Evolutionary conservation across 1,140 invertebrate genomes (phyloP).

Genomic region (Hyposmocoma kahamanoa): DNA sequence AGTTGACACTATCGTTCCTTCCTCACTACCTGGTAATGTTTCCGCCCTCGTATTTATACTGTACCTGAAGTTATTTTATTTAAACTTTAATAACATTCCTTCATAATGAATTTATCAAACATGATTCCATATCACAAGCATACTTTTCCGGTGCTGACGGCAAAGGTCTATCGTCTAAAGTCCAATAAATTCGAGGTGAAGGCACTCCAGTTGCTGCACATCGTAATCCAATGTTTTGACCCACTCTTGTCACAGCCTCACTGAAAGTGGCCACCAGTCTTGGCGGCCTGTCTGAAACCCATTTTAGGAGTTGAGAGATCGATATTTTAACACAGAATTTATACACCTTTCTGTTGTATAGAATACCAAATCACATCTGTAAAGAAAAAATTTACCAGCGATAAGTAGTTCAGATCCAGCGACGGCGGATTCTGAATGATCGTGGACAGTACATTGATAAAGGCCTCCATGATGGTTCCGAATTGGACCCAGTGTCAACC

Average conservation of each 20-base stretch:
- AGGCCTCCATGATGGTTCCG: constrained; percentile 52
- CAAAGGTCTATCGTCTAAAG: constrained; percentile 56
- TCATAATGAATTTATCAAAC: too few relatives aligned
- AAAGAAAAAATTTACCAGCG: constrained; percentile 47
- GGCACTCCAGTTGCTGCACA: constrained; percentile 58
- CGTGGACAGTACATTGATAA: constrained; percentile 60
- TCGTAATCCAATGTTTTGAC: constrained; percentile 54
- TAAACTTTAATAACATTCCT: too few relatives aligned
- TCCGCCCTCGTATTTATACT: constrained; percentile 64
- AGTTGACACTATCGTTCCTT: constrained; percentile 60
- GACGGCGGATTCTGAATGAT: constrained; percentile 54
- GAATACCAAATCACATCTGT: neutral
- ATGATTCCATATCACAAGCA: neutral
- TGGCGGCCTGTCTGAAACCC: constrained; percentile 60
- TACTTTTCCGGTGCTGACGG: constrained; percentile 61
- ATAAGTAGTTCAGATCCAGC: constrained; percentile 52
- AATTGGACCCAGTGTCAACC: constrained; percentile 45
- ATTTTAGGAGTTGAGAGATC: neutral
- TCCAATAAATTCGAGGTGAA: constrained; percentile 55
- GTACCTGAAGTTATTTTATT: constrained; percentile 40
- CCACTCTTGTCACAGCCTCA: constrained; percentile 56
- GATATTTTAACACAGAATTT: neutral
- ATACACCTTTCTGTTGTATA: neutral
- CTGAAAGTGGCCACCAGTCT: constrained; percentile 59
- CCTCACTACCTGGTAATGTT: constrained; percentile 44